These are phyloP conservation scores for Orthonychiurus folsomi DNA, from an alignment of 2,888 invertebrate species.

Conservation along the genomic window DNA sequence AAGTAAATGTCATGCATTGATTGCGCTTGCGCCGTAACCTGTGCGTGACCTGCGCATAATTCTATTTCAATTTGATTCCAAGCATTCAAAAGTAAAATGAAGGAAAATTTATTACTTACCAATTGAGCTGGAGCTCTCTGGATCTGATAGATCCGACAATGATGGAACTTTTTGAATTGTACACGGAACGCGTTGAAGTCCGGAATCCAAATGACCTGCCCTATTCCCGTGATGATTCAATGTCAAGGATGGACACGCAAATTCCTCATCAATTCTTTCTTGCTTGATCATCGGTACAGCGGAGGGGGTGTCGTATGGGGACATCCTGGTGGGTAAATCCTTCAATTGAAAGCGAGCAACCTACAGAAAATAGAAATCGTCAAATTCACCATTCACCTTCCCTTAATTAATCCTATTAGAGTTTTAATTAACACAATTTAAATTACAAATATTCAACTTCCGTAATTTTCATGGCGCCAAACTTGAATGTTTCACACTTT, in stretches of 20 bases:
- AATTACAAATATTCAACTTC: no score
- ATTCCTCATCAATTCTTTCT: constrained; percentile 51
- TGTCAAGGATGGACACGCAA: constrained; percentile 53
- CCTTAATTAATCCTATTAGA: no score
- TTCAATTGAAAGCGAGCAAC: constrained; percentile 28
- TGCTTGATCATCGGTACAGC: constrained; percentile 50
- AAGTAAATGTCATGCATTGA: not conserved
- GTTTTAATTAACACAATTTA: no score
- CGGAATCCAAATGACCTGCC: constrained; percentile 35
- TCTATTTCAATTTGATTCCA: no score
- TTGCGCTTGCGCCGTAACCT: no score
- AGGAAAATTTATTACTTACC: constrained; percentile 26
- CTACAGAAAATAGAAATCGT: constrained; percentile 15
- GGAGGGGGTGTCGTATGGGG: not conserved
- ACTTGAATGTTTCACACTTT: not conserved
- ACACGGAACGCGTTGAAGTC: constrained; percentile 48
- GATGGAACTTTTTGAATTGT: constrained; percentile 83
- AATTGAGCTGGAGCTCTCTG: constrained; percentile 59
- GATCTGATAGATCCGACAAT: constrained; percentile 80
- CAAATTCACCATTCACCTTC: not conserved
- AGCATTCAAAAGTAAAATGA: no score
- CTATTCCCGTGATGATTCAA: constrained; percentile 43
- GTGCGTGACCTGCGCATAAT: no score
- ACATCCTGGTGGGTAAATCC: constrained; percentile 11
- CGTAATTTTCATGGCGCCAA: no score